A percentile compares a stretch with the other conserved stretches of the same genome.
Evolutionary conservation across 2,888 invertebrate species (phyloP).

Genomic region (Muschampia plurimacula): DNA sequence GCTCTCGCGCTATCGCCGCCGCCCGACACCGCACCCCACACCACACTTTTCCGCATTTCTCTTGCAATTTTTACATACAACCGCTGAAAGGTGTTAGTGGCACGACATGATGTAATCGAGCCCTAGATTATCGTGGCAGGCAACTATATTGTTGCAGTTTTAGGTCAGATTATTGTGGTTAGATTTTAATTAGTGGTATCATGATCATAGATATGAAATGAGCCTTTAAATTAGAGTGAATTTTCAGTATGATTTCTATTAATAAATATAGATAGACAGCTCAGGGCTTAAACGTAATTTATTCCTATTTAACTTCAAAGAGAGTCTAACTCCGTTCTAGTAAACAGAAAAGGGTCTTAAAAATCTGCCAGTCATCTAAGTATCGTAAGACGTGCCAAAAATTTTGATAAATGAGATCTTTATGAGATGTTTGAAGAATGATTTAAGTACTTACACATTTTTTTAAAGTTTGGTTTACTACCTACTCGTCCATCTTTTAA

Average conservation of each 20-base stretch:
- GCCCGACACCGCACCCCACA: slow-evolving; percentile 49
- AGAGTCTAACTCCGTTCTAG: background rate
- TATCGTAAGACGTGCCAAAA: slow-evolving; percentile 2
- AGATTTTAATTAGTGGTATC: slow-evolving; percentile 19
- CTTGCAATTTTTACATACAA: slow-evolving; percentile 39
- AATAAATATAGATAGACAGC: background rate
- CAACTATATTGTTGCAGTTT: slow-evolving; percentile 24
- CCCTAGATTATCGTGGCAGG: slow-evolving; percentile 35
- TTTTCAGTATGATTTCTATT: background rate
- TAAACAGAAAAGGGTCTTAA: background rate
- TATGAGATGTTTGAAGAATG: background rate
- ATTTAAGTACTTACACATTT: background rate
- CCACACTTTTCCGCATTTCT: slow-evolving; percentile 32
- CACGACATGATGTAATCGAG: slow-evolving; percentile 37
- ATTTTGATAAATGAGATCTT: background rate
- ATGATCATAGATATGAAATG: background rate
- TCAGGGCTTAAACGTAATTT: background rate
- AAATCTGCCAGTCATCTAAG: background rate
- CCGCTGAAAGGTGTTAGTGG: slow-evolving; percentile 38
- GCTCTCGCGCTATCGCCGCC: slow-evolving; percentile 31
- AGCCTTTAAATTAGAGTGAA: background rate
- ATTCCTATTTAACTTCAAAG: background rate
- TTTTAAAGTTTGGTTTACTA: background rate
- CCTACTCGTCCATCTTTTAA: background rate
- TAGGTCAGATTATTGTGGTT: slow-evolving; percentile 34